Evolutionary conservation across 2,888 invertebrate species (phyloP).

Genomic region (Leptinotarsa rubiginosa): DNA sequence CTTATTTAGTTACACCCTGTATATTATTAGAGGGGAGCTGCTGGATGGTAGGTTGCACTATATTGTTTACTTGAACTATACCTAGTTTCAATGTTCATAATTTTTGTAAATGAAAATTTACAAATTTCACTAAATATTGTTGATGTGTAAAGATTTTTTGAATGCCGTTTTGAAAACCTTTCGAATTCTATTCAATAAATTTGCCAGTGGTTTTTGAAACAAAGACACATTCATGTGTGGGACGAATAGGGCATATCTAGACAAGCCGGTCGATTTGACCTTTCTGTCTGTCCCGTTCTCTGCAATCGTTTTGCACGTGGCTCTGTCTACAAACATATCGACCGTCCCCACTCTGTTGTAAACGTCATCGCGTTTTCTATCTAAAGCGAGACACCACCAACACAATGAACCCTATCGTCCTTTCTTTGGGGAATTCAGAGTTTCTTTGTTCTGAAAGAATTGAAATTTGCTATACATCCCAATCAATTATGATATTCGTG

Average conservation of each 20-base stretch:
- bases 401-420: slow-evolving; percentile 54
- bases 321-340: slow-evolving; percentile 60
- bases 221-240: not conserved
- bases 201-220: not conserved
- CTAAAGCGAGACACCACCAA: slow-evolving; percentile 54
- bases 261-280: slow-evolving; percentile 61
- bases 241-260: slow-evolving; percentile 39
- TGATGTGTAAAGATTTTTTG: too few species aligned
- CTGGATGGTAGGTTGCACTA: too few species aligned
- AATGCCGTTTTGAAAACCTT: too few species aligned
- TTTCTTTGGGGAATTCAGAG: slow-evolving; percentile 35
- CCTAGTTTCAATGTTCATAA: too few species aligned
- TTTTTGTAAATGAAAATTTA: too few species aligned
- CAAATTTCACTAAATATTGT: too few species aligned
- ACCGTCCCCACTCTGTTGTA: slow-evolving; percentile 52
- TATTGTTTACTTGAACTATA: too few species aligned
- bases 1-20: too few species aligned
- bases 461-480: slow-evolving; percentile 25
- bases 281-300: slow-evolving; percentile 54
- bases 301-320: slow-evolving; percentile 41
- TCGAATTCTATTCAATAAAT: too few species aligned
- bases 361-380: slow-evolving; percentile 52
- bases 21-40: too few species aligned
- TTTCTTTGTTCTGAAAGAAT: slow-evolving; percentile 49
- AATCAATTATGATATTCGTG: not conserved